Evolutionary conservation across 2,113 vertebrate species (phyloP).

Genomic region (Arizona elegans): DNA sequence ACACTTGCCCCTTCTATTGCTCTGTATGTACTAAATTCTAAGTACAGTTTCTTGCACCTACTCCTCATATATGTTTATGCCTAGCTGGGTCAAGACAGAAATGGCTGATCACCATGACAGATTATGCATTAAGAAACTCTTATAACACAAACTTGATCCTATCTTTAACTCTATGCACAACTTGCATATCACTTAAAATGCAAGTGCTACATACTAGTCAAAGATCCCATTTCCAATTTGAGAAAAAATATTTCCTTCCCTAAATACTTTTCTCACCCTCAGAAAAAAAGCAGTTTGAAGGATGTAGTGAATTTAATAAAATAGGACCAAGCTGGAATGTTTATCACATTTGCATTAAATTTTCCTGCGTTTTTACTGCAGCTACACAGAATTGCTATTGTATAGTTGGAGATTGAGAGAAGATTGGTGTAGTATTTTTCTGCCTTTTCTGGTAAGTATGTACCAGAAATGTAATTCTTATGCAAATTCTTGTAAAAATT

Average conservation of each 20-base stretch:
- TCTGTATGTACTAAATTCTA: background rate
- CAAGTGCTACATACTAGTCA: background rate
- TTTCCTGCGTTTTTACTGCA: background rate
- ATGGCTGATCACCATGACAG: background rate
- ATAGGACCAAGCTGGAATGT: background rate
- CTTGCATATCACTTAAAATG: background rate
- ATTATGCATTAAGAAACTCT: background rate
- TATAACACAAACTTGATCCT: background rate
- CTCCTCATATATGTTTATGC: background rate
- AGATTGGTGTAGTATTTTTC: background rate
- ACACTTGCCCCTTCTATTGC: background rate
- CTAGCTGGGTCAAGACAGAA: background rate
- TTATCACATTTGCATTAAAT: background rate
- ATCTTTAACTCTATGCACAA: background rate
- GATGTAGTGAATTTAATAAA: background rate
- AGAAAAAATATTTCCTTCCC: background rate
- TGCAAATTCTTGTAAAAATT: background rate
- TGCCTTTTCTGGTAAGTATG: background rate
- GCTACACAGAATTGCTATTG: background rate
- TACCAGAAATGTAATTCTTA: background rate
- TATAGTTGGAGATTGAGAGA: background rate
- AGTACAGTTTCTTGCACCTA: background rate
- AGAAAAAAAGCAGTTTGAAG: background rate
- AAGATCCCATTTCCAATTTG: background rate
- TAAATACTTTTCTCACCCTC: background rate